A percentile compares a stretch with the other conserved stretches of the same genome.
Evolutionary conservation across 2,113 vertebrate genomes (phyloP).

Genomic region (Bungarus multicinctus): DNA sequence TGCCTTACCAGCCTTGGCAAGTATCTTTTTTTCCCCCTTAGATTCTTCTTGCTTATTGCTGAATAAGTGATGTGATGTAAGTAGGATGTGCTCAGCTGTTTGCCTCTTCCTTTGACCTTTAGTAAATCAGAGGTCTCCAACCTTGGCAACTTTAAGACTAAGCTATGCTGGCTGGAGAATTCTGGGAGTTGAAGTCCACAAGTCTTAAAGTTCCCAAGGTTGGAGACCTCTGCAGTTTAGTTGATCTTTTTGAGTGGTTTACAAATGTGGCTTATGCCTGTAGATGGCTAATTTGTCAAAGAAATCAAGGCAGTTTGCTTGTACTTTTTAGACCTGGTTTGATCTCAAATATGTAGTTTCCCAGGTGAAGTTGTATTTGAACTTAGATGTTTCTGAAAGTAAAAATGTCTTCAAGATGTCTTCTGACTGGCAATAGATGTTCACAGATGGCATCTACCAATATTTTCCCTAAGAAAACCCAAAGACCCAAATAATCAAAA

Average conservation of each 20-base stretch:
- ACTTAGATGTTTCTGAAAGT: background rate
- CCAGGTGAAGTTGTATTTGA: background rate
- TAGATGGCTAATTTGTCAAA: background rate
- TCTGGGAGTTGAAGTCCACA: too few relatives aligned
- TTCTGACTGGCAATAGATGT: background rate
- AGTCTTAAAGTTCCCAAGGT: too few relatives aligned
- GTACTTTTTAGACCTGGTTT: background rate
- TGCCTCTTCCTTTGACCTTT: background rate
- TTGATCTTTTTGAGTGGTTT: background rate
- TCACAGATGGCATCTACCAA: background rate
- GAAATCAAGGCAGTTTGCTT: background rate
- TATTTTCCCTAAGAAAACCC: background rate
- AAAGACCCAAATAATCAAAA: background rate
- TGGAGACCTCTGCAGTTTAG: too few relatives aligned
- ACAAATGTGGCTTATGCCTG: background rate
- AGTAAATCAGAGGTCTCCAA: too few relatives aligned
- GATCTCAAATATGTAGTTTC: background rate
- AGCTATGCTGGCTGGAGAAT: too few relatives aligned
- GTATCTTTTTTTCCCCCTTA: background rate
- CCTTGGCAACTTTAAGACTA: too few relatives aligned
- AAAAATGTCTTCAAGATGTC: background rate
- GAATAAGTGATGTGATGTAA: background rate
- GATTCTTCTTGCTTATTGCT: background rate
- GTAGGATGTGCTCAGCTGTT: background rate
- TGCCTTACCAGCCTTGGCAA: background rate